A percentile compares a stretch with the other conserved stretches of the same genome.
phyloP scores from a whole-genome alignment of 1,140 invertebrate species.

The Magallana gigas region DNA sequence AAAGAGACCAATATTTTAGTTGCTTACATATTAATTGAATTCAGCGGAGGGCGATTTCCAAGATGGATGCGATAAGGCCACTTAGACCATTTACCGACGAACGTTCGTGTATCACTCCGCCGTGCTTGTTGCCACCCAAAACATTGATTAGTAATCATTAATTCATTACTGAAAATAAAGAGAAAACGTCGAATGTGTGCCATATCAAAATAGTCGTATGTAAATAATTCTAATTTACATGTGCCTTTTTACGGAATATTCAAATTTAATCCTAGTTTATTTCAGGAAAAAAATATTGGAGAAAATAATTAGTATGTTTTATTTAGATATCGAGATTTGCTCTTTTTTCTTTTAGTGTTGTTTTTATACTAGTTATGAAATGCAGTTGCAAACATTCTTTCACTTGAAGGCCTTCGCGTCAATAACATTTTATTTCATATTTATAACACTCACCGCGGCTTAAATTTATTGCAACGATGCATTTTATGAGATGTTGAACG shows the following conservation, averaged over 20 bases:
- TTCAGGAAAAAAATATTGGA: neutral
- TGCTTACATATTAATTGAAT: conserved; percentile 47
- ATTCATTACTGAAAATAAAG: neutral
- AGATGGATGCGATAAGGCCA: conserved; percentile 46
- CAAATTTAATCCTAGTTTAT: neutral
- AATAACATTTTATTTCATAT: conserved; percentile 42
- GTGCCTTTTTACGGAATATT: neutral
- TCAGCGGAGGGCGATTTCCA: conserved; percentile 49
- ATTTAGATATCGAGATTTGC: neutral
- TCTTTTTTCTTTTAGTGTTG: neutral
- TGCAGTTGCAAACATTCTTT: neutral
- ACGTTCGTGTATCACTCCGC: conserved; percentile 43
- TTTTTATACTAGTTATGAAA: neutral
- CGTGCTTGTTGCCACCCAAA: conserved; percentile 22
- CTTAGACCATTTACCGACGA: conserved; percentile 41
- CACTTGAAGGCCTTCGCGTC: neutral
- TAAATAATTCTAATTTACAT: too few species aligned
- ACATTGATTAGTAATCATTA: conserved; percentile 35
- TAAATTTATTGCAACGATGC: conserved; percentile 38
- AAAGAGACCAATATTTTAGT: conserved; percentile 25
- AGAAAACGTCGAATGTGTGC: neutral
- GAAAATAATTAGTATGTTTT: neutral
- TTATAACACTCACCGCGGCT: conserved; percentile 23
- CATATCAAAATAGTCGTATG: too few species aligned
- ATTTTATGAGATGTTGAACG: conserved; percentile 36